Percentiles rank a stretch among this genome's conserved stretches.
Evolutionary conservation across 2,113 vertebrate genomes (phyloP).

Genomic region (Scalopus aquaticus): DNA sequence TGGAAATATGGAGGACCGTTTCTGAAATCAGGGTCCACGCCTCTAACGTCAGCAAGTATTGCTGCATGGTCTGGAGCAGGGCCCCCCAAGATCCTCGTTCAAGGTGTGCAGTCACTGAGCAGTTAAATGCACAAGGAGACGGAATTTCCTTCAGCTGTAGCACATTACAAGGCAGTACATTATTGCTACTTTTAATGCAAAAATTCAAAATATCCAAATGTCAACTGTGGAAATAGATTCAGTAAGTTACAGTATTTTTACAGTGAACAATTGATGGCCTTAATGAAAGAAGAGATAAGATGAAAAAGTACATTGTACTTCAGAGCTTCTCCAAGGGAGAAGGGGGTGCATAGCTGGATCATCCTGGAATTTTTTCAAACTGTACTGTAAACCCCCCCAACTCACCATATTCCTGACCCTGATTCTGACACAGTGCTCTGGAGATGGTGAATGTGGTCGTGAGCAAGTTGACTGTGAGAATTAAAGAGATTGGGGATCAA

Average conservation of each 20-base stretch:
- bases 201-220: background rate
- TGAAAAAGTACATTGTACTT: background rate
- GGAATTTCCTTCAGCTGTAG: background rate
- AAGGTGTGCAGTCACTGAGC: fast-evolving
- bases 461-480: background rate
- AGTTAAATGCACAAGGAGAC: background rate
- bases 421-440: background rate
- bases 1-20: background rate
- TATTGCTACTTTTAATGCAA: background rate
- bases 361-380: background rate
- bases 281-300: background rate
- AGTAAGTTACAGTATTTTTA: background rate
- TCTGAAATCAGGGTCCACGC: too few species aligned
- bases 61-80: fast-evolving
- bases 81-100: background rate
- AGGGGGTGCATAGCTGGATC: background rate
- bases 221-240: background rate
- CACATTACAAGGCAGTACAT: too few species aligned
- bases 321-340: background rate
- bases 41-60: background rate
- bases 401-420: background rate
- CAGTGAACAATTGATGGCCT: background rate
- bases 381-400: background rate
- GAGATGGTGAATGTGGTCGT: background rate
- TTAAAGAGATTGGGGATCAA: background rate